phyloP scores from a whole-genome alignment of 2,888 invertebrate species.

The Caenorhabditis wallacei region DNA sequence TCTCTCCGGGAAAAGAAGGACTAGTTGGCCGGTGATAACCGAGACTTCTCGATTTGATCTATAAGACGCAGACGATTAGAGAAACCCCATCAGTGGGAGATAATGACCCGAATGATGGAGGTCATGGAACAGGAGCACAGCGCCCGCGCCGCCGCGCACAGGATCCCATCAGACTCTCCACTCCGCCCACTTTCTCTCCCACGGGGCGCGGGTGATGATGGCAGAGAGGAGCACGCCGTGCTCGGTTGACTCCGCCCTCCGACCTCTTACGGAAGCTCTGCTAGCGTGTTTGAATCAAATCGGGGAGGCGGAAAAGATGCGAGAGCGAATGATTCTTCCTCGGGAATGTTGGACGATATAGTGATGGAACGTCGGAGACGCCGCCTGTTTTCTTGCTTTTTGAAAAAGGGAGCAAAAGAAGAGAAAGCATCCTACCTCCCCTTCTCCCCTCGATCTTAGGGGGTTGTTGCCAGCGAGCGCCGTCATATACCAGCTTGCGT shows the following conservation, averaged over 20 bases:
- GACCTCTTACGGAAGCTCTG: conserved; percentile 65
- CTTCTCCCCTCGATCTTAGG: conserved; percentile 16
- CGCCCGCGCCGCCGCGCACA: conserved; percentile 28
- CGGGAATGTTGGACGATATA: conserved; percentile 41
- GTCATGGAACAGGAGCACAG: conserved; percentile 59
- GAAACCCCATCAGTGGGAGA: not conserved
- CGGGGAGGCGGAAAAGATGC: conserved; percentile 53
- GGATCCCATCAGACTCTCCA: conserved; percentile 26
- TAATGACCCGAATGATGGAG: conserved; percentile 57
- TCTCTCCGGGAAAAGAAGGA: conserved; percentile 29
- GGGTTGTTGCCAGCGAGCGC: conserved; percentile 57
- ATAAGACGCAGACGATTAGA: conserved; percentile 47
- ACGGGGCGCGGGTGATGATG: conserved; percentile 27
- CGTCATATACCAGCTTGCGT: conserved; percentile 66
- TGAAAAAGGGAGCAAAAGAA: conserved; percentile 27
- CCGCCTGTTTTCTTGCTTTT: conserved; percentile 63
- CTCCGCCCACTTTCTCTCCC: not conserved
- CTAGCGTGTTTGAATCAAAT: conserved; percentile 23
- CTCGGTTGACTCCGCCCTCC: conserved; percentile 56
- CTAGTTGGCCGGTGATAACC: conserved; percentile 49
- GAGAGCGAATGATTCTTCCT: conserved; percentile 48
- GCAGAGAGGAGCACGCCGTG: conserved; percentile 38
- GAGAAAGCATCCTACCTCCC: conserved; percentile 18
- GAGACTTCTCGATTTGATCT: conserved; percentile 9
- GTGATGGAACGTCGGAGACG: conserved; percentile 50